Percentiles rank a stretch among this genome's conserved stretches.
Evolutionary conservation across 1,140 invertebrate genomes (phyloP).

Genomic region (Heliconius nattereri): DNA sequence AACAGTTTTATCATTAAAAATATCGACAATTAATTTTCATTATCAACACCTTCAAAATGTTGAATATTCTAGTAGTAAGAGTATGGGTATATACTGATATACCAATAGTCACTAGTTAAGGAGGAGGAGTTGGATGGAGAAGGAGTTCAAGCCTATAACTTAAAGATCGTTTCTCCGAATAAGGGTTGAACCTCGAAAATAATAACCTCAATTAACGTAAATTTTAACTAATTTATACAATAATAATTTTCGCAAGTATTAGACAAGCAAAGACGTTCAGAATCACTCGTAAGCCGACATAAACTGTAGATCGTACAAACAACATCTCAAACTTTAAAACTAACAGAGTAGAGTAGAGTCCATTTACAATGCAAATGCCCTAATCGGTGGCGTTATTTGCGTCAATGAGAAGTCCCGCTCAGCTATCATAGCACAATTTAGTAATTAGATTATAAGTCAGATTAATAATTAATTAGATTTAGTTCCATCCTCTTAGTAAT

Average conservation of each 20-base stretch:
- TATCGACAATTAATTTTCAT: no score
- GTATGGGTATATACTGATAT: no score
- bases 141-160: no score
- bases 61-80: no score
- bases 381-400: slow-evolving; percentile 54
- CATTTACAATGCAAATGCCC: slow-evolving; percentile 64
- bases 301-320: background rate
- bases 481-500: background rate
- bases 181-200: no score
- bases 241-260: background rate
- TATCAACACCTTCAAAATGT: no score
- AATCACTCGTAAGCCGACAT: background rate
- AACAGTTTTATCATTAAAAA: no score
- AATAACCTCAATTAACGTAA: no score
- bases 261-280: background rate
- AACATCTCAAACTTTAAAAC: slow-evolving; percentile 33
- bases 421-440: slow-evolving; percentile 24
- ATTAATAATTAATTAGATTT: slow-evolving; percentile 32
- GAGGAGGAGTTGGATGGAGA: no score
- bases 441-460: no score
- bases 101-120: no score
- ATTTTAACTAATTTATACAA: background rate
- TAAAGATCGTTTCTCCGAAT: no score
- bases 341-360: slow-evolving; percentile 42
- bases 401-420: slow-evolving; percentile 35